phyloP scores from a whole-genome alignment of 2,888 invertebrate genomes.

The Meteorus cinctellus region DNA sequence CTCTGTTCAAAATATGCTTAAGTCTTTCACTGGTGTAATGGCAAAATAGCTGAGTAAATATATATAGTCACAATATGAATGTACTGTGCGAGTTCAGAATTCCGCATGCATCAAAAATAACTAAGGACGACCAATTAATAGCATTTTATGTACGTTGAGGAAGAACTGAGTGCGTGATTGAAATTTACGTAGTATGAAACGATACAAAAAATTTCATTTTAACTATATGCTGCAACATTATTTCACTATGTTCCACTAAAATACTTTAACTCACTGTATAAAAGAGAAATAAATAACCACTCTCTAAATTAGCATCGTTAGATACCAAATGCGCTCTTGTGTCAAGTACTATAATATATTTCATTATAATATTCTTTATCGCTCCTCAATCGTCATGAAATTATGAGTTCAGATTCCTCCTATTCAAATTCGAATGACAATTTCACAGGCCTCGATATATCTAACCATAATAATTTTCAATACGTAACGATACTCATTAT shows the following conservation, averaged over 20 bases:
- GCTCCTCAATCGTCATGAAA: background rate
- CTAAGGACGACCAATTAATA: background rate
- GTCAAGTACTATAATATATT: no score
- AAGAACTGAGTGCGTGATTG: constrained; percentile 24
- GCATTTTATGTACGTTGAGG: background rate
- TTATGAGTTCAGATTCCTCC: no score
- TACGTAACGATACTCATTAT: no score
- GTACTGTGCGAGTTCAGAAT: background rate
- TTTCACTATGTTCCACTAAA: constrained; percentile 1
- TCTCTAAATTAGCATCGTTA: constrained; percentile 52
- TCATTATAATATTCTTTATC: background rate
- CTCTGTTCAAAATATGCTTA: background rate
- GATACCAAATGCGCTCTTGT: background rate
- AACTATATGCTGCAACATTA: background rate
- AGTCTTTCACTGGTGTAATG: constrained; percentile 10
- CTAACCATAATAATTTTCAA: no score
- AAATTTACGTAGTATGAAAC: background rate
- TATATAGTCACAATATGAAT: constrained; percentile 18
- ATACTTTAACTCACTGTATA: constrained; percentile 1
- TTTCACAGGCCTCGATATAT: no score
- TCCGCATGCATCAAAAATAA: constrained; percentile 15
- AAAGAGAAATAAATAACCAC: constrained; percentile 28
- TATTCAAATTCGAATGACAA: no score
- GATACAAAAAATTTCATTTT: background rate
- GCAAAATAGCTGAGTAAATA: constrained; percentile 35